Evolutionary conservation across 2,888 invertebrate genomes (phyloP).

Genomic region (Heliconius aoede): DNA sequence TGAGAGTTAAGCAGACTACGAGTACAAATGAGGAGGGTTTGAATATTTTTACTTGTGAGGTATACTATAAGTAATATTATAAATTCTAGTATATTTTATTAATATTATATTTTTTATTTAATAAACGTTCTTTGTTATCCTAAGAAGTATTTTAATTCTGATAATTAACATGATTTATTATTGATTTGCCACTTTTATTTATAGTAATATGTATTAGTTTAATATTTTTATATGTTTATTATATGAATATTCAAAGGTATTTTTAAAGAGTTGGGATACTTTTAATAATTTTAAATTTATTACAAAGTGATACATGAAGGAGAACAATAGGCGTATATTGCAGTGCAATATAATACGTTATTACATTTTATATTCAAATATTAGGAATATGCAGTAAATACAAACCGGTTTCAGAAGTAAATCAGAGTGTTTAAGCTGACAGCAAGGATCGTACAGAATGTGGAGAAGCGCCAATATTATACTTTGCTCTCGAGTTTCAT

Average conservation of each 20-base stretch:
- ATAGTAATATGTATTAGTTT: too few relatives aligned
- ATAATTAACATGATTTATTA: too few relatives aligned
- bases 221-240: too few relatives aligned
- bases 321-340: background rate
- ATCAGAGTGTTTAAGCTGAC: conserved; percentile 25
- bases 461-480: conserved; percentile 21
- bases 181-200: too few relatives aligned
- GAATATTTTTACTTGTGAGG: conserved; percentile 21
- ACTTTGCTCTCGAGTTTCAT: conserved; percentile 24
- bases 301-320: too few relatives aligned
- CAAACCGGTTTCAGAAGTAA: conserved; percentile 1
- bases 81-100: too few relatives aligned
- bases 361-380: background rate
- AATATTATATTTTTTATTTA: too few relatives aligned
- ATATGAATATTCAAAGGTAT: too few relatives aligned
- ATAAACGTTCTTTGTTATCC: too few relatives aligned
- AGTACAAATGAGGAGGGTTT: conserved; percentile 27
- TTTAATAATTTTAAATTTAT: too few relatives aligned
- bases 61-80: background rate
- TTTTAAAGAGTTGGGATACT: too few relatives aligned
- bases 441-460: conserved; percentile 18
- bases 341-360: background rate
- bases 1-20: conserved; percentile 25
- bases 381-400: conserved; percentile 11
- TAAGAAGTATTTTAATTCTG: too few relatives aligned